Base-by-base conservation (phyloP, 2,888 invertebrate genomes). In the Agonopterix alstromeriana region DNA sequence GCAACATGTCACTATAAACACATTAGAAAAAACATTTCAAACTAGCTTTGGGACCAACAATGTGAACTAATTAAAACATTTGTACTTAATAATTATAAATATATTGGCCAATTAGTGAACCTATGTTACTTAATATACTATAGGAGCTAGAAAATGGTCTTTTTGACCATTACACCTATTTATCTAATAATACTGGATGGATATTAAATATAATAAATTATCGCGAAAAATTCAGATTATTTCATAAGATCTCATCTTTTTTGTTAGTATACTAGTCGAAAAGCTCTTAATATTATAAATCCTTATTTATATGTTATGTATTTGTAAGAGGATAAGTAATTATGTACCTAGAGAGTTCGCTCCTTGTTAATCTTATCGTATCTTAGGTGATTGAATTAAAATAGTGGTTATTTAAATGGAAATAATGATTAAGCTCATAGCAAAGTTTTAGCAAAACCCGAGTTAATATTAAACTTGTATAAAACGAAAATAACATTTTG, bases 161-260 rank as follows among this genome's bases (percentile, higher is more conserved):
- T 50, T 56, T 57, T 67, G 57, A 68, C 73, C 73, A 73, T 78
- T 78, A 82, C 56, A 82, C 72, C 77, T 83, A 83, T 80, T 76
- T 72, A 76, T 84, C 83, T 86, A 86, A 85, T 84, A 84, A 87
- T 86, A 87, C 83, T 87, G 87, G 86, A 87, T 85, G 85, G 84
- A 86, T 72, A 84, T 81, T 83, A 79, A 77, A 77, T 82, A 72
- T 75, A 79, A 78, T 80, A 80, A 84, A 79, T 77, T 79, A 79
- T 81, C 73, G 82, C 81, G 79, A 81, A 79, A 77, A 83, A 78
- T 81, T 84, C 77, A 65, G 80, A 80, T 75, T 77, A 79, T 67
- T 81, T 86, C 83, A 85, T 86, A 86, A 86, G 85, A 85, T 80
- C 77, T 81, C 77, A 72, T 77, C 63, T 58, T 73, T 77, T 58